Evolutionary conservation across 2,888 invertebrate genomes (phyloP).

Genomic region (Rugalucina vietnamica): DNA sequence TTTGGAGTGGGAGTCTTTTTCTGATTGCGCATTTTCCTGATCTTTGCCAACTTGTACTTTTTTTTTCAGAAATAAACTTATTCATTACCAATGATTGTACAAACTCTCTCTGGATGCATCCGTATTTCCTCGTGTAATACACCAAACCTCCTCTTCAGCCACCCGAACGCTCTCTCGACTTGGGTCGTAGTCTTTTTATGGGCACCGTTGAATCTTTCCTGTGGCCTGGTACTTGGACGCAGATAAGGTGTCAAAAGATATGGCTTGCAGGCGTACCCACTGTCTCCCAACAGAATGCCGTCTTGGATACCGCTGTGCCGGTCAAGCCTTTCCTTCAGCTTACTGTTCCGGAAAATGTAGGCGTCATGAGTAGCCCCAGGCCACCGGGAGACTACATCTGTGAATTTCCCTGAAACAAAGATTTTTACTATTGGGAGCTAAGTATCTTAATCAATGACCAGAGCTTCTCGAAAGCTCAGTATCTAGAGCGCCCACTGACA

Average conservation of each 20-base stretch:
- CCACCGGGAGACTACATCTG: background rate
- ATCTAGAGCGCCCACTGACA: background rate
- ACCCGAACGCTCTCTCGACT: conserved; percentile 12
- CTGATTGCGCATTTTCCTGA: too few species aligned
- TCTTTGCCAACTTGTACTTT: too few species aligned
- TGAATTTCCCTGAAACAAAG: conserved; percentile 6
- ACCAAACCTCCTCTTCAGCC: conserved; percentile 29
- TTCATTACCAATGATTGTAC: conserved; percentile 2
- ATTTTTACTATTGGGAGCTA: too few species aligned
- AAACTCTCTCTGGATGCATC: background rate
- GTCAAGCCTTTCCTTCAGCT: background rate
- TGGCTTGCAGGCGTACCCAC: conserved; percentile 13
- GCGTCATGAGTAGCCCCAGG: background rate
- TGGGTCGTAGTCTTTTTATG: background rate
- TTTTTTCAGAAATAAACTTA: too few species aligned
- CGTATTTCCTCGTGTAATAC: background rate
- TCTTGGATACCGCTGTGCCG: background rate
- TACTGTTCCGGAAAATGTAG: background rate
- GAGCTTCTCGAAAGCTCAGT: too few species aligned
- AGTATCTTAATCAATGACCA: too few species aligned
- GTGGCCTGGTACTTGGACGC: background rate
- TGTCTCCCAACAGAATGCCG: conserved; percentile 13
- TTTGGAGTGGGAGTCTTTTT: too few species aligned
- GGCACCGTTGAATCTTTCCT: background rate
- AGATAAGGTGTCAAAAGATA: background rate